These are phyloP conservation scores for Frankliniella intonsa DNA, from an alignment of 2,888 invertebrate species.

Conservation along the genomic window DNA sequence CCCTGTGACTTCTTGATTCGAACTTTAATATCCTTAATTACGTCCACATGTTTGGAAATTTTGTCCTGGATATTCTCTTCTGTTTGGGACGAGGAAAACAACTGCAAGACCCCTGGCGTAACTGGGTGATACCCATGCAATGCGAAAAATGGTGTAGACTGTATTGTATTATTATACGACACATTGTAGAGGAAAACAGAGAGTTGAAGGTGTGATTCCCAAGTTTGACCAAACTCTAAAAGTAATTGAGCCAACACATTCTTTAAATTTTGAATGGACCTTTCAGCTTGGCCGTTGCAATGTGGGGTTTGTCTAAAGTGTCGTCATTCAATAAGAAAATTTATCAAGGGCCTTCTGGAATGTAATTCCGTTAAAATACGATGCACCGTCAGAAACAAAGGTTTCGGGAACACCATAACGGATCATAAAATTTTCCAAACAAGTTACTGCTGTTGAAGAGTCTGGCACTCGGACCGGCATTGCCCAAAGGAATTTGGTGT, in stretches of 20 bases:
- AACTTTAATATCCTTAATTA: not conserved
- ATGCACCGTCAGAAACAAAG: not conserved
- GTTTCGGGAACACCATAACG: not conserved
- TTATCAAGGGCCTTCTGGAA: not conserved
- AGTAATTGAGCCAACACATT: not conserved
- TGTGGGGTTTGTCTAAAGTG: not conserved
- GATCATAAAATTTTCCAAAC: not conserved
- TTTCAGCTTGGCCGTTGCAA: not conserved
- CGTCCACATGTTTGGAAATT: not conserved
- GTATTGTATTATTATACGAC: not conserved
- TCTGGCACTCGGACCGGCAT: not conserved
- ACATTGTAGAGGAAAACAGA: not conserved
- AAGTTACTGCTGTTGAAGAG: not conserved
- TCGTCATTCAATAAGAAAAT: not conserved
- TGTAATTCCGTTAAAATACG: not conserved
- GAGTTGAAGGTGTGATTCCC: not conserved
- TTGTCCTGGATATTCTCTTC: not conserved
- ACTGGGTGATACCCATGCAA: not conserved
- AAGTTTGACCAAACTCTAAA: not conserved
- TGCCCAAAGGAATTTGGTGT: not conserved
- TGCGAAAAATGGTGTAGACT: not conserved
- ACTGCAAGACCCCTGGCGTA: not conserved
- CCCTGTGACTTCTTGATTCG: not conserved
- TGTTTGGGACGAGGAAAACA: not conserved
- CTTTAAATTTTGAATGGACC: not conserved